Conservation (phyloP, 2,797 vertebrate species). For the Platyrinchus mystaceus region DNA sequence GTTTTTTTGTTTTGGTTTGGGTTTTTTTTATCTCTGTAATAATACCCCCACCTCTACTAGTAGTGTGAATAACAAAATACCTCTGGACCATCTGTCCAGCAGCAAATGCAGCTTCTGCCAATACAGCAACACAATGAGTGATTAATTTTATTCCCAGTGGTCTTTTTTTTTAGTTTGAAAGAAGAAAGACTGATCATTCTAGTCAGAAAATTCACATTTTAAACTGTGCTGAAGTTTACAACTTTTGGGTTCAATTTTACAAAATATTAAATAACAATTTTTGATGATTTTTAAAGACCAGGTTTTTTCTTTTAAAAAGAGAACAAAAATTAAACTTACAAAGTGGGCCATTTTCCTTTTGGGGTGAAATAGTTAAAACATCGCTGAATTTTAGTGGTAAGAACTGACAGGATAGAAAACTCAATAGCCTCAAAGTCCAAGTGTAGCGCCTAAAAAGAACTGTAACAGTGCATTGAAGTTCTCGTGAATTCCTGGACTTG, state of each 20-base stretch:
- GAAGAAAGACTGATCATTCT: background rate
- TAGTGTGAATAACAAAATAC: background rate
- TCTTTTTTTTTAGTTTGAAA: background rate
- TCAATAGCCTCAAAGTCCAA: conserved; percentile 26
- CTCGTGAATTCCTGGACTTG: background rate
- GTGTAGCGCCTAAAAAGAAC: conserved; percentile 13
- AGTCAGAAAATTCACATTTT: background rate
- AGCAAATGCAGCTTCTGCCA: background rate
- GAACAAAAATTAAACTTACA: conserved; percentile 23
- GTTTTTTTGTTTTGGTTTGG: background rate
- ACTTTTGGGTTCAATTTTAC: background rate
- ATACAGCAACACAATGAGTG: background rate
- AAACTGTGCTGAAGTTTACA: background rate
- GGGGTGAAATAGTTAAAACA: conserved; percentile 42
- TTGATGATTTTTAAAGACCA: background rate
- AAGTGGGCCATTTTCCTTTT: conserved; percentile 22
- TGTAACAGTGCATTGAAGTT: background rate
- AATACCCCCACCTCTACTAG: background rate
- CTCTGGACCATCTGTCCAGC: background rate
- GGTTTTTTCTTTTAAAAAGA: background rate
- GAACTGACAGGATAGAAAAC: conserved; percentile 26
- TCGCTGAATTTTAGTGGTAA: background rate
- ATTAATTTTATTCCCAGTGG: background rate
- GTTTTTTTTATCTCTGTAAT: background rate
- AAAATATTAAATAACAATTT: background rate